These are phyloP conservation scores for Capitulum mitella DNA, from an alignment of 2,888 invertebrate species.

Conservation along the genomic window DNA sequence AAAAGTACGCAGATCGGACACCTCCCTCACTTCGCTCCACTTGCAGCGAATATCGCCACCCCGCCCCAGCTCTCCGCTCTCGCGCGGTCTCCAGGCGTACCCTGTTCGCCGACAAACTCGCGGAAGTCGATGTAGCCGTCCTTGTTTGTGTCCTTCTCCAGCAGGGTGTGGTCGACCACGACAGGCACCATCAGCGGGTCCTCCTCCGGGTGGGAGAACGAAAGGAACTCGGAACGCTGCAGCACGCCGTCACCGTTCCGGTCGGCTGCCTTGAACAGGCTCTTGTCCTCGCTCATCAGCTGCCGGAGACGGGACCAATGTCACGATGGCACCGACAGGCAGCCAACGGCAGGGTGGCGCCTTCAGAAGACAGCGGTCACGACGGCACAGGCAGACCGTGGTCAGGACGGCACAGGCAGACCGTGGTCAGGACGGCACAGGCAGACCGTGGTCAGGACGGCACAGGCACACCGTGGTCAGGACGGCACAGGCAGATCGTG, in stretches of 20 bases:
- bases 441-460: too few species aligned
- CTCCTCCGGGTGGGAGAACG: conserved; percentile 91
- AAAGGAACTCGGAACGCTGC: conserved; percentile 67
- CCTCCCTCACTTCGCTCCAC: too few species aligned
- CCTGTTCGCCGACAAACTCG: conserved; percentile 56
- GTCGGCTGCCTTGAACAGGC: conserved; percentile 81
- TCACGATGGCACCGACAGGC: background rate
- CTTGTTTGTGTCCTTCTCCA: conserved; percentile 73
- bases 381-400: too few species aligned
- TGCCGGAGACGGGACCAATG: conserved; percentile 35
- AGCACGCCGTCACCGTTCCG: conserved; percentile 68
- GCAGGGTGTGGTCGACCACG: conserved; percentile 69
- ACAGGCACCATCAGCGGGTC: conserved; percentile 75
- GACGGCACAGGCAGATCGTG: too few species aligned
- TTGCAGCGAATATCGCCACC: too few species aligned
- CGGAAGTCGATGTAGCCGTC: conserved; percentile 79
- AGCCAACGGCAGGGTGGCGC: too few species aligned
- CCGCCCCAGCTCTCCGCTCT: background rate
- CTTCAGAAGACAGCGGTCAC: background rate
- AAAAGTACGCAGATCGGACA: too few species aligned
- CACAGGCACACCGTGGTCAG: too few species aligned
- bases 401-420: too few species aligned
- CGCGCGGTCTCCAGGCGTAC: background rate
- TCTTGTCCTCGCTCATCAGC: conserved; percentile 63
- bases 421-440: too few species aligned